A percentile compares a stretch with the other conserved stretches of the same genome.
Conservation (phyloP, 2,797 vertebrate species). For the Anolis apletophallus region DNA sequence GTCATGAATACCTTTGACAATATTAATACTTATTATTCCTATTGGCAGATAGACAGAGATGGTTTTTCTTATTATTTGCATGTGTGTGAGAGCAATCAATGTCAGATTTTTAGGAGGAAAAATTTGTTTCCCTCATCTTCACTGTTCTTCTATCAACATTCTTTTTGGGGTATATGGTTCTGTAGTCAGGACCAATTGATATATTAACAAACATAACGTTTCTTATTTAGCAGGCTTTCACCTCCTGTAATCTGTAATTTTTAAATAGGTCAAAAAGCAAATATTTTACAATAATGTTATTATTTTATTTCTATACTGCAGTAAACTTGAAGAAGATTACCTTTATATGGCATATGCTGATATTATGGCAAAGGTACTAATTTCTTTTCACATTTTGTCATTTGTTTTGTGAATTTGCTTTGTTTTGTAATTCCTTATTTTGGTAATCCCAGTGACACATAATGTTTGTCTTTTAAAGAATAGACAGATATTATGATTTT, state of each 20-base stretch:
- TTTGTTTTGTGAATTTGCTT: too few species aligned
- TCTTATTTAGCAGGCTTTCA: background rate
- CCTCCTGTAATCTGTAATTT: background rate
- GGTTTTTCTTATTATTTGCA: background rate
- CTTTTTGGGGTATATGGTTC: background rate
- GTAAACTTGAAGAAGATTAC: conserved; percentile 94
- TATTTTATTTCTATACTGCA: conserved; percentile 68
- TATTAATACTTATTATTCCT: background rate
- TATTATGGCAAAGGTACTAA: conserved; percentile 98
- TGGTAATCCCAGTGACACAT: background rate
- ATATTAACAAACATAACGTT: background rate
- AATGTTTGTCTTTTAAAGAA: background rate
- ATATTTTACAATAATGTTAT: background rate
- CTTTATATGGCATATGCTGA: conserved; percentile 98
- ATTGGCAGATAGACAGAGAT: too few species aligned
- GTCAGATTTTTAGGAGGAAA: background rate
- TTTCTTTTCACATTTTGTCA: background rate
- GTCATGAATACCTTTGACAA: background rate
- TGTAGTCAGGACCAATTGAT: background rate
- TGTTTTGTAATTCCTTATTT: background rate
- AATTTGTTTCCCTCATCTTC: background rate
- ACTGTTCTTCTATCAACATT: background rate
- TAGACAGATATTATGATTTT: background rate
- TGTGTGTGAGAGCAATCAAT: background rate
- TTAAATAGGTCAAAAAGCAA: conserved; percentile 8